Evolutionary conservation across 2,888 invertebrate genomes (phyloP).

Genomic region (Synergus japonicus): DNA sequence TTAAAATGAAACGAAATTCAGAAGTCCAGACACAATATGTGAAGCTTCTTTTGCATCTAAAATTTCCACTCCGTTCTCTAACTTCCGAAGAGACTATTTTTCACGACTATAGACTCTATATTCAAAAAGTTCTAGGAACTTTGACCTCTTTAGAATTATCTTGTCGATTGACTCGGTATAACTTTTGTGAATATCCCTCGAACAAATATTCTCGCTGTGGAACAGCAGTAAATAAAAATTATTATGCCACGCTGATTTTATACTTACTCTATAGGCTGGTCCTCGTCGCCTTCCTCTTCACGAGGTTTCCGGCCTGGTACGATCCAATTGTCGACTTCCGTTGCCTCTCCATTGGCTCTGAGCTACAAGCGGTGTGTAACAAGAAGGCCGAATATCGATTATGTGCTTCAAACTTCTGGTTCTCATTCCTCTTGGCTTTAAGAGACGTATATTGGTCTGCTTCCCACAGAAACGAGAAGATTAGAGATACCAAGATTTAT

Average conservation of each 20-base stretch:
- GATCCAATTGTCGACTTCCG: constrained; percentile 28
- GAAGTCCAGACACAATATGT: background rate
- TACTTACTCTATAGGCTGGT: background rate
- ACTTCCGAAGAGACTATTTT: background rate
- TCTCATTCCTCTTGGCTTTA: background rate
- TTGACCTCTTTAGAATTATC: constrained; percentile 29
- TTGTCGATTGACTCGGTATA: constrained; percentile 15
- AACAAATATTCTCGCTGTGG: background rate
- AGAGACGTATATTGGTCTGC: background rate
- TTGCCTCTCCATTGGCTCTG: background rate
- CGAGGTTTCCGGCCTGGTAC: background rate
- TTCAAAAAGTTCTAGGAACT: constrained; percentile 19
- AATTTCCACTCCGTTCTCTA: background rate
- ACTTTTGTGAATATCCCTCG: constrained; percentile 6
- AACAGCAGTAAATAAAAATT: constrained; percentile 14
- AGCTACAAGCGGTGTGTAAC: constrained; percentile 38
- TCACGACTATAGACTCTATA: background rate
- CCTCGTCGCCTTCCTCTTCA: background rate
- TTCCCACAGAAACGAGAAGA: constrained; percentile 36
- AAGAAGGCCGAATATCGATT: constrained; percentile 64
- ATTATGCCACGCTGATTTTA: background rate
- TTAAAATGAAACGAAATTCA: background rate
- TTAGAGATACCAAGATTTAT: constrained; percentile 17
- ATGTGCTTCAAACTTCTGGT: constrained; percentile 46
- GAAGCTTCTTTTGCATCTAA: constrained; percentile 1